A percentile compares a stretch with the other conserved stretches of the same genome.
These are phyloP conservation scores for Vireo altiloquus DNA, from an alignment of 2,113 vertebrate genomes.

Conservation along the genomic window DNA sequence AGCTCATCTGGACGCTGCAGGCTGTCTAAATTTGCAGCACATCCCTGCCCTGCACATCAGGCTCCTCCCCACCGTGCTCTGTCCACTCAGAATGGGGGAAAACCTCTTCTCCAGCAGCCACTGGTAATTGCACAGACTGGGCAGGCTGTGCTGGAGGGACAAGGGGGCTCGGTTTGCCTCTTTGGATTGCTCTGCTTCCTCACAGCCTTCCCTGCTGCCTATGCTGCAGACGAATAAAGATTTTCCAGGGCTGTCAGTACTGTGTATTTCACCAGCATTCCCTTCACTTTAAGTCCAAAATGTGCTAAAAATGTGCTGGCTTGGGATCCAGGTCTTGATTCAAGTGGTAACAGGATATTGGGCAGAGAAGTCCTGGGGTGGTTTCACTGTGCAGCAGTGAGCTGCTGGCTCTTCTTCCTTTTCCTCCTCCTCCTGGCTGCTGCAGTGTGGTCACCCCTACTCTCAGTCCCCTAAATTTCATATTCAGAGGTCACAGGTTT, in stretches of 20 bases:
- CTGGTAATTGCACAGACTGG: background rate
- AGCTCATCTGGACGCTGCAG: background rate
- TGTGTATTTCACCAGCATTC: background rate
- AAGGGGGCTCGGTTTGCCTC: background rate
- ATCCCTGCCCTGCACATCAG: background rate
- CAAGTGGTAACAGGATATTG: background rate
- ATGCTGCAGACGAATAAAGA: background rate
- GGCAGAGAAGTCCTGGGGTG: background rate
- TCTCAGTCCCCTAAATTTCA: background rate
- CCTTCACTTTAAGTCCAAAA: slow-evolving; percentile 10
- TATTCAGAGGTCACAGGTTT: background rate
- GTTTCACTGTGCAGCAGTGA: background rate
- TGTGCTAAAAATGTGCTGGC: slow-evolving; percentile 30
- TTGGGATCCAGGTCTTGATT: slow-evolving; percentile 6
- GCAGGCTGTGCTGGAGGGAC: background rate
- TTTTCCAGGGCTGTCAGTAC: slow-evolving; percentile 41
- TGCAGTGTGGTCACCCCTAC: background rate
- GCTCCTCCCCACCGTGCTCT: background rate
- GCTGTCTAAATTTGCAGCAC: background rate
- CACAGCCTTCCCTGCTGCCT: background rate
- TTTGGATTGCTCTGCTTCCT: background rate
- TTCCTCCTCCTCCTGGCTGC: background rate
- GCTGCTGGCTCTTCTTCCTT: background rate
- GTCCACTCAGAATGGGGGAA: background rate
- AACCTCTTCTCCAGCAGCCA: background rate